These are phyloP conservation scores for Phalacrocorax pelagicus DNA, from an alignment of 2,113 vertebrate species.

Conservation along the genomic window DNA sequence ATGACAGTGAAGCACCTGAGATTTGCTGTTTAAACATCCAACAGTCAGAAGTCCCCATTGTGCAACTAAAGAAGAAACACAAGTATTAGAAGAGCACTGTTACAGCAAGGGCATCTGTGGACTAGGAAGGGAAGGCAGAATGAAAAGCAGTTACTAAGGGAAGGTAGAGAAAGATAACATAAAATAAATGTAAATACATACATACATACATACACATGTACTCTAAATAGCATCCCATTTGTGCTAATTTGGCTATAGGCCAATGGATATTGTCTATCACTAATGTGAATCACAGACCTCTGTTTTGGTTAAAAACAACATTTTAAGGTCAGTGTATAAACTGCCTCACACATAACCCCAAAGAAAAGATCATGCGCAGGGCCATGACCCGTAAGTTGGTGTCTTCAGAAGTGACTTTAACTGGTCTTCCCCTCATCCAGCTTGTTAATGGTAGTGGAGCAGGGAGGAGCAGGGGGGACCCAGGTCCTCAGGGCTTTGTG, in stretches of 20 bases:
- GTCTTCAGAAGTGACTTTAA: not conserved
- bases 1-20: not conserved
- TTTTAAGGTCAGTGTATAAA: not conserved
- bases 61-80: not conserved
- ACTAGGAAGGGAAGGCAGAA: not conserved
- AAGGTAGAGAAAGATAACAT: not conserved
- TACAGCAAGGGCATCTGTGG: not conserved
- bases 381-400: not conserved
- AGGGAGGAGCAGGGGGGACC: not conserved
- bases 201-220: rapidly evolving
- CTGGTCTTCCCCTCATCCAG: not conserved
- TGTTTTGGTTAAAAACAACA: not conserved
- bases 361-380: not conserved
- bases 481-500: not conserved
- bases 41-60: not conserved
- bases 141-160: not conserved
- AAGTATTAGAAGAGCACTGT: not conserved
- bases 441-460: not conserved
- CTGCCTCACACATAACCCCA: not conserved
- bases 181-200: not conserved
- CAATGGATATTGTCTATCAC: not conserved
- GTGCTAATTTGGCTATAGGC: not conserved
- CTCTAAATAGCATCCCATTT: not conserved
- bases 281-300: not conserved
- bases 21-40: not conserved